A percentile compares a stretch with the other conserved stretches of the same genome.
Evolutionary conservation across 2,888 invertebrate genomes (phyloP).

Genomic region (Agonopterix heracliana): DNA sequence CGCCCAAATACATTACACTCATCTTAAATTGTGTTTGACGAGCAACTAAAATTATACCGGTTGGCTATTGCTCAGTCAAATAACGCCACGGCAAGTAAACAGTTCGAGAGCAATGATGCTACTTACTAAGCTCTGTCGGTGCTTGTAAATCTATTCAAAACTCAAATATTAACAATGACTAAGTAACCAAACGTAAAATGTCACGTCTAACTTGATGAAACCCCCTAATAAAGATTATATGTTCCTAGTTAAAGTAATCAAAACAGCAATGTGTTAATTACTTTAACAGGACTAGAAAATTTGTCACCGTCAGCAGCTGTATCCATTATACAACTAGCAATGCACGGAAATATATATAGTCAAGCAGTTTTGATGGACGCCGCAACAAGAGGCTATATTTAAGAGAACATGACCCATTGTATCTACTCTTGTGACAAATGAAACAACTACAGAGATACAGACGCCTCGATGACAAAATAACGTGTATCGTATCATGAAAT

Average conservation of each 20-base stretch:
- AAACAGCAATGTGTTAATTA: too few relatives aligned
- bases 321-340: too few relatives aligned
- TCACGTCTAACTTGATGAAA: too few relatives aligned
- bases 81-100: conserved; percentile 21
- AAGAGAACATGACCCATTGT: conserved; percentile 50
- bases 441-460: conserved; percentile 18
- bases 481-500: conserved; percentile 25
- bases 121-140: conserved; percentile 7
- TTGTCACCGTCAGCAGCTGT: too few relatives aligned
- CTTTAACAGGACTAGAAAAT: too few relatives aligned
- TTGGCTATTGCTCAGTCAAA: conserved; percentile 23
- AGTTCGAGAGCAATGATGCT: conserved; percentile 19
- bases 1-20: too few relatives aligned
- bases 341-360: neutral
- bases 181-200: neutral
- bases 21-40: too few relatives aligned
- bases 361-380: conserved; percentile 22
- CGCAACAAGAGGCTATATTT: conserved; percentile 44
- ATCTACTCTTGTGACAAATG: conserved; percentile 46
- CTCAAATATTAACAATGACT: conserved; percentile 3
- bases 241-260: too few relatives aligned
- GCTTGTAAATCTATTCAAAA: conserved; percentile 1
- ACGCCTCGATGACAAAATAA: conserved; percentile 21
- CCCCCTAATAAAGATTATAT: too few relatives aligned
- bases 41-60: neutral